These are phyloP conservation scores for Tachyglossus aculeatus DNA, from an alignment of 2,797 vertebrate species.

Conservation along the genomic window DNA sequence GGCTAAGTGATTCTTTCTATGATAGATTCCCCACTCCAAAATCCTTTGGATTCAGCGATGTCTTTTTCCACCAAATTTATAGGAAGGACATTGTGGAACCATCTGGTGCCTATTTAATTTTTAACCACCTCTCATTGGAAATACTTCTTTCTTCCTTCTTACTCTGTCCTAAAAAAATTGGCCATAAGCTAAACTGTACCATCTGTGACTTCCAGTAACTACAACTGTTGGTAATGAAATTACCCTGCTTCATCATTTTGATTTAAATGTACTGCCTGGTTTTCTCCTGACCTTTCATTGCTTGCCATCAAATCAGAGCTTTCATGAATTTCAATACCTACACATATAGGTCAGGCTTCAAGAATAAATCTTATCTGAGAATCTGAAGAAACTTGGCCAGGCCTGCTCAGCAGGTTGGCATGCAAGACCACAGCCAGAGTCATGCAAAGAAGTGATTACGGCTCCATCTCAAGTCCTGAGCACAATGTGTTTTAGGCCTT, in stretches of 20 bases:
- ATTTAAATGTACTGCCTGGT: slow-evolving; percentile 89
- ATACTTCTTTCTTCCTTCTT: slow-evolving; percentile 83
- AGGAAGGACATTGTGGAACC: slow-evolving; percentile 79
- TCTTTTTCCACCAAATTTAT: slow-evolving; percentile 79
- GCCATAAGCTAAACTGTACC: slow-evolving; percentile 84
- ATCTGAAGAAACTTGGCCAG: slow-evolving; percentile 83
- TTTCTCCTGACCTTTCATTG: slow-evolving; percentile 93
- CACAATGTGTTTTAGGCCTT: slow-evolving; percentile 84
- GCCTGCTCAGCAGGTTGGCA: slow-evolving; percentile 83
- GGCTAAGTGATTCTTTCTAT: slow-evolving; percentile 46
- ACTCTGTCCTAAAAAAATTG: slow-evolving; percentile 84
- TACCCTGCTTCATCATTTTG: slow-evolving; percentile 96
- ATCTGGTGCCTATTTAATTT: slow-evolving; percentile 84
- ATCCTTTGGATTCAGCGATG: slow-evolving; percentile 67
- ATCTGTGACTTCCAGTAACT: slow-evolving; percentile 92
- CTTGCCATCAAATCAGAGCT: slow-evolving; percentile 88
- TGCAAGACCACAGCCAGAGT: slow-evolving; percentile 81
- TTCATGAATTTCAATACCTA: slow-evolving; percentile 93
- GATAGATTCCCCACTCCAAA: slow-evolving; percentile 68
- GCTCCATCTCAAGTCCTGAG: slow-evolving; percentile 80
- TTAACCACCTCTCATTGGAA: slow-evolving; percentile 84
- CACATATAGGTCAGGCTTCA: slow-evolving; percentile 95
- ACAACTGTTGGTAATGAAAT: slow-evolving; percentile 99
- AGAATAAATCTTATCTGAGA: slow-evolving; percentile 94
- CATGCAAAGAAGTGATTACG: slow-evolving; percentile 77